Evolutionary conservation across 1,140 invertebrate species (phyloP).

Genomic region (Drosophila burlai): DNA sequence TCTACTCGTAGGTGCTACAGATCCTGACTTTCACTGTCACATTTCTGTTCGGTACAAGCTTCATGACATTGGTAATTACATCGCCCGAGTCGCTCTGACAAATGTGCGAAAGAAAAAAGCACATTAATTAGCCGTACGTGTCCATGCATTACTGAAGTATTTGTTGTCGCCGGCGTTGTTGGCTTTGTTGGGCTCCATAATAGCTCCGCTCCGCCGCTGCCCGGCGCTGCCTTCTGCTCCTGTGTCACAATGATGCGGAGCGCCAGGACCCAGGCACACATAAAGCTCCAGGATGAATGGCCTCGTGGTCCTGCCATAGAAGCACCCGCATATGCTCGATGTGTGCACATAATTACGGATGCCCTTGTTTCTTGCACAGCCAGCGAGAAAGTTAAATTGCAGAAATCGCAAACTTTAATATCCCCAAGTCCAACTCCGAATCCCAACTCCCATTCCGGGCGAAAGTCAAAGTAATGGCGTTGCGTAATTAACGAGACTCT

Average conservation of each 20-base stretch:
- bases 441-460: neutral
- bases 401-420: constrained; percentile 76
- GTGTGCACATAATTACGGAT: constrained; percentile 64
- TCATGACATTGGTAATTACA: constrained; percentile 52
- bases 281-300: constrained; percentile 71
- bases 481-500: constrained; percentile 76
- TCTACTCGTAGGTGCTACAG: neutral
- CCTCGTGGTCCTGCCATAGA: constrained; percentile 15
- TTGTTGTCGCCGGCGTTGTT: constrained; percentile 47
- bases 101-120: constrained; percentile 59
- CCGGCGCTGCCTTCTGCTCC: constrained; percentile 12
- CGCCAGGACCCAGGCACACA: constrained; percentile 37
- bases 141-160: constrained; percentile 76
- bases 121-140: constrained; percentile 78
- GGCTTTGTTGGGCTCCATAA: constrained; percentile 32
- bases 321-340: constrained; percentile 39
- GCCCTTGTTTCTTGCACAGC: constrained; percentile 50
- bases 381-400: constrained; percentile 74
- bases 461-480: constrained; percentile 74
- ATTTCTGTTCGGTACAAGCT: constrained; percentile 25
- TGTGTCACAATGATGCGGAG: constrained; percentile 22
- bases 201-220: constrained; percentile 34
- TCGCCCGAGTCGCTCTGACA: constrained; percentile 42
- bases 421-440: constrained; percentile 26
- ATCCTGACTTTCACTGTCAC: neutral